Evolutionary conservation across 1,140 invertebrate species (phyloP).

Genomic region (Matsumurasca onukii): DNA sequence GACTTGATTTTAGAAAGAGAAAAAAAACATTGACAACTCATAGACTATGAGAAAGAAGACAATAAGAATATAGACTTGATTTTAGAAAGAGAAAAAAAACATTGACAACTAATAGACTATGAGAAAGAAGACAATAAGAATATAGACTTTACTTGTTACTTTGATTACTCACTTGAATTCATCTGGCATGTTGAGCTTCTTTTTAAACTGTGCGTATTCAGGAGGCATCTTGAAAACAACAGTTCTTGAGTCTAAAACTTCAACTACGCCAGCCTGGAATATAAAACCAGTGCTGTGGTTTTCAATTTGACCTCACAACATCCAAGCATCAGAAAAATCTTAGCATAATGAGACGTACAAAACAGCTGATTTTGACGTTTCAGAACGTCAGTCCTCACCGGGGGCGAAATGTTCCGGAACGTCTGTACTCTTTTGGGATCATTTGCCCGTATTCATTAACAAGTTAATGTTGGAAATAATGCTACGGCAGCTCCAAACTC

Average conservation of each 20-base stretch:
- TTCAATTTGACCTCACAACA: no score
- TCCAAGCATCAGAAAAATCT: no score
- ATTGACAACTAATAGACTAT: neutral
- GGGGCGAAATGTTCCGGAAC: no score
- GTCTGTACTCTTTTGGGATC: no score
- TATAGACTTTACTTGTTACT: neutral
- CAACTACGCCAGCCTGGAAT: neutral
- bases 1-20: neutral
- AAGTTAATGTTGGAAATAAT: no score
- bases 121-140: neutral
- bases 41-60: neutral
- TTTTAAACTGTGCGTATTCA: neutral
- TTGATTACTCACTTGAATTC: slow-evolving; percentile 12
- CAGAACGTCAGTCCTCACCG: no score
- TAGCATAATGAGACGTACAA: no score
- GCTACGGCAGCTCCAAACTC: no score
- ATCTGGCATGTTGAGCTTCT: slow-evolving; percentile 19
- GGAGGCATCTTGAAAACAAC: slow-evolving; percentile 12
- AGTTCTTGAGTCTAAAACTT: slow-evolving; percentile 11
- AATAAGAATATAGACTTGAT: neutral
- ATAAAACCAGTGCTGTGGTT: no score
- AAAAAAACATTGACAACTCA: neutral
- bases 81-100: neutral
- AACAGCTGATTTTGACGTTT: no score
- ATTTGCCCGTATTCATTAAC: no score